Conservation (phyloP, 2,113 vertebrate genomes). For the Neofelis nebulosa region DNA sequence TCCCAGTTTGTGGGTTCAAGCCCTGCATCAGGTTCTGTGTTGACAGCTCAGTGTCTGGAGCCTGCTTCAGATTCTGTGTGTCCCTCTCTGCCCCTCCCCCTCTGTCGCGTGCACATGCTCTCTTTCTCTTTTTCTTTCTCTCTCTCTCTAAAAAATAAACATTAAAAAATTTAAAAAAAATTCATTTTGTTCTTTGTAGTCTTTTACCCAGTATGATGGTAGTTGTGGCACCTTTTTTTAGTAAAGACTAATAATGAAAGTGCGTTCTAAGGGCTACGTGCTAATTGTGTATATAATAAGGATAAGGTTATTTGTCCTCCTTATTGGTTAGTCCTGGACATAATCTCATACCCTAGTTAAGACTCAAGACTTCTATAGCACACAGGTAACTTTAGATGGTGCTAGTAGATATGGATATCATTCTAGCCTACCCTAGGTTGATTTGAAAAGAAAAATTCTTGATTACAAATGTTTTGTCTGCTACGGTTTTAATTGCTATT, state of each 20-base stretch:
- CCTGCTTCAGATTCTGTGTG: no score
- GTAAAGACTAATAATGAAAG: not conserved
- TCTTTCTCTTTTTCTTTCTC: no score
- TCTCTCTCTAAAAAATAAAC: no score
- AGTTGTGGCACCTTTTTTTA: not conserved
- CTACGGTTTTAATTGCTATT: slow-evolving; percentile 50
- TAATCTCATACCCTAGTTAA: not conserved
- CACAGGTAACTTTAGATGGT: not conserved
- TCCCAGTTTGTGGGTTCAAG: no score
- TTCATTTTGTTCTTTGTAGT: not conserved
- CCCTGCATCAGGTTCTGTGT: no score
- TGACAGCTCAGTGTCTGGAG: no score
- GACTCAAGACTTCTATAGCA: not conserved
- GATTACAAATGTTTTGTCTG: slow-evolving; percentile 6
- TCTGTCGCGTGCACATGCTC: no score
- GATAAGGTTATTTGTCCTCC: not conserved
- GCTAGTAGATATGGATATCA: not conserved
- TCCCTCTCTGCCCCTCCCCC: no score
- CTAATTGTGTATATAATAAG: not conserved
- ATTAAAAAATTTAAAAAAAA: not conserved
- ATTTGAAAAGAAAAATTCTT: not conserved
- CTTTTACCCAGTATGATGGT: not conserved
- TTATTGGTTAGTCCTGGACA: not conserved
- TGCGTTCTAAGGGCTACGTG: not conserved
- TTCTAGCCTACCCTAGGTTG: not conserved